These are phyloP conservation scores for Cerastoderma edule DNA, from an alignment of 2,888 invertebrate species.

Conservation along the genomic window DNA sequence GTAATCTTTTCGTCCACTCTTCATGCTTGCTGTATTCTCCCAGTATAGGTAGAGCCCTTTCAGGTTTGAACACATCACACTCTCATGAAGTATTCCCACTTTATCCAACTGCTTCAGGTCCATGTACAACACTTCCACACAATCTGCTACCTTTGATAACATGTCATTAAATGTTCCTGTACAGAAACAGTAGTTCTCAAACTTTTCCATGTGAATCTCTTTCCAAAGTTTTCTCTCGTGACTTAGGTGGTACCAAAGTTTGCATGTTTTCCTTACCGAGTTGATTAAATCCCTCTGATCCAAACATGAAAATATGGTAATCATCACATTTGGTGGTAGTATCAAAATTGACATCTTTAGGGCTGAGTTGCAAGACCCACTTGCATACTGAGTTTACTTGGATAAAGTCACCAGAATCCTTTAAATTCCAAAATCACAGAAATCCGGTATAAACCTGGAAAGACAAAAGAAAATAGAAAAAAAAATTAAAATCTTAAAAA, in stretches of 20 bases:
- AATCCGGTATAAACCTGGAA: no score
- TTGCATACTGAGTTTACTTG: no score
- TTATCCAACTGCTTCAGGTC: slow-evolving; percentile 41
- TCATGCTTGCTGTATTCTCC: neutral
- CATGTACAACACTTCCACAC: slow-evolving; percentile 54
- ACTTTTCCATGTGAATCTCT: slow-evolving; percentile 40
- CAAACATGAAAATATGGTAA: slow-evolving; percentile 60
- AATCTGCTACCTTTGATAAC: slow-evolving; percentile 40
- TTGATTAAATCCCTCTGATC: slow-evolving; percentile 46
- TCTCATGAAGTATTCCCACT: slow-evolving; percentile 45
- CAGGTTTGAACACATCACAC: slow-evolving; percentile 53
- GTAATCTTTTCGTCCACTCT: slow-evolving; percentile 1
- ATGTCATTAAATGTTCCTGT: slow-evolving; percentile 47
- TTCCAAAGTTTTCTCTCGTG: slow-evolving; percentile 59
- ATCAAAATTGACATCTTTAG: slow-evolving; percentile 46
- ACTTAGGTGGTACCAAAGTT: slow-evolving; percentile 57
- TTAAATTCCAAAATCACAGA: no score
- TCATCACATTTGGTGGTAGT: slow-evolving; percentile 56
- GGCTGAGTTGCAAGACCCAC: neutral
- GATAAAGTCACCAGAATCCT: no score
- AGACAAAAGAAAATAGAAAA: neutral
- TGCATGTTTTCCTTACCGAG: slow-evolving; percentile 55
- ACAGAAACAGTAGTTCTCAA: slow-evolving; percentile 36
- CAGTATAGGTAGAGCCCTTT: slow-evolving; percentile 38
- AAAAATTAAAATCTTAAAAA: neutral